Base-by-base conservation (phyloP, 2,797 vertebrate species). In the Hemibagrus guttatus region DNA sequence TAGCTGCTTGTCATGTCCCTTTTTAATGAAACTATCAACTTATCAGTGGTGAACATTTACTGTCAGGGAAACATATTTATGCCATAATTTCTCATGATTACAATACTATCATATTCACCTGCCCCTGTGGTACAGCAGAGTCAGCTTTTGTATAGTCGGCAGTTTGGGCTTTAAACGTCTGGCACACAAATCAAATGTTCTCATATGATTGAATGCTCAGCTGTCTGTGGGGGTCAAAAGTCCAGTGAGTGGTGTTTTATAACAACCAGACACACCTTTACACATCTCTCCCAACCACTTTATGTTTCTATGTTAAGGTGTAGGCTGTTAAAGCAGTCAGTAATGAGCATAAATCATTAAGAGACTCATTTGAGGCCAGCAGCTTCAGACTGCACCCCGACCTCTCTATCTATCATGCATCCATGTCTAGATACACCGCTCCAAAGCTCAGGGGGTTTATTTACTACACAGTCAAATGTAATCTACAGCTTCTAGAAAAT, bases 261-360 rank as follows among this genome's bases (percentile, higher is more conserved):
- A 88, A 91, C 88, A 90, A 84, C 83, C 89, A 91, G 91, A 91
- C 92, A 90, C 88, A 90, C 59, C 85, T 90, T 74, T 86, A 68
- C 5, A 74, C 84, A 63, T 56, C 58, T 81, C 89, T 87, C 86
- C 59, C 4, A 86, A 87, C 88, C 87, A 23, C 46, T 68, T 4
- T 72, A 88, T 86, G 89, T 59, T 88, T 81, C 83, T 21, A 87
- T 86, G 88, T 90, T 89, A 91, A 89, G 85, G 85, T 85, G 87
- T 31, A 86, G 58, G 84, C 87, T 11, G 49, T 85, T 88, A 91
- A 83, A 90, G 63, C 81, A 66, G 59, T 61, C 89, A 79, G 79
- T 87, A 42, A 63, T 78, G 63, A 59, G 78, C 84, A 87, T 91
- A 92, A 92, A 92, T 93, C 89, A 92, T 93, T 88, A 92, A 89